Conservation (phyloP, 2,888 invertebrate genomes). For the Anticlea derivata region DNA sequence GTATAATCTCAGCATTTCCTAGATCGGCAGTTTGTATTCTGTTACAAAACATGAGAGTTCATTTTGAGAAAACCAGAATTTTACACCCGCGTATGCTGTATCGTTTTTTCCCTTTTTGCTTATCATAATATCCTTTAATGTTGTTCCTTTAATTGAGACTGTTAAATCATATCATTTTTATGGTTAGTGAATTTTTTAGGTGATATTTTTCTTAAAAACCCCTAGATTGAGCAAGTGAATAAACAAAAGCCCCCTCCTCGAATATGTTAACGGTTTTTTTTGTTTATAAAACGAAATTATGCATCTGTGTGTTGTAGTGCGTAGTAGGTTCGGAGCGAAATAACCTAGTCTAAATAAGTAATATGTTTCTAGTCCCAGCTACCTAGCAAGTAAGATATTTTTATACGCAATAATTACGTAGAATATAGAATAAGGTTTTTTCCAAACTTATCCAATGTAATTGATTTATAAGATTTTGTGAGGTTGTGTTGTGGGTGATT, state of each 20-base stretch:
- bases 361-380: conserved; percentile 12
- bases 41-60: too few species aligned
- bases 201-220: not conserved
- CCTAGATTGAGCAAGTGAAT: too few species aligned
- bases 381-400: not conserved
- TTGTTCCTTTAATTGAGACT: conserved; percentile 8
- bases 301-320: not conserved
- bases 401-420: conserved; percentile 1
- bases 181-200: not conserved
- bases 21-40: too few species aligned
- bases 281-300: too few species aligned
- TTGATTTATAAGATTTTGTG: not conserved
- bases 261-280: too few species aligned
- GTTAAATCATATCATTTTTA: conserved; percentile 19
- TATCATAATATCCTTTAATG: too few species aligned
- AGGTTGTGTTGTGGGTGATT: too few species aligned
- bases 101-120: not conserved
- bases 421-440: not conserved
- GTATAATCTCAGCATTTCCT: conserved; percentile 6
- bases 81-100: too few species aligned
- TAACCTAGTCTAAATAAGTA: conserved; percentile 6
- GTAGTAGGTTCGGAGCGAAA: not conserved
- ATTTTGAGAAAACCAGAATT: too few species aligned
- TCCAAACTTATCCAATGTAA: not conserved
- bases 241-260: too few species aligned